phyloP scores from a whole-genome alignment of 2,888 invertebrate species.

The Troides aeacus region DNA sequence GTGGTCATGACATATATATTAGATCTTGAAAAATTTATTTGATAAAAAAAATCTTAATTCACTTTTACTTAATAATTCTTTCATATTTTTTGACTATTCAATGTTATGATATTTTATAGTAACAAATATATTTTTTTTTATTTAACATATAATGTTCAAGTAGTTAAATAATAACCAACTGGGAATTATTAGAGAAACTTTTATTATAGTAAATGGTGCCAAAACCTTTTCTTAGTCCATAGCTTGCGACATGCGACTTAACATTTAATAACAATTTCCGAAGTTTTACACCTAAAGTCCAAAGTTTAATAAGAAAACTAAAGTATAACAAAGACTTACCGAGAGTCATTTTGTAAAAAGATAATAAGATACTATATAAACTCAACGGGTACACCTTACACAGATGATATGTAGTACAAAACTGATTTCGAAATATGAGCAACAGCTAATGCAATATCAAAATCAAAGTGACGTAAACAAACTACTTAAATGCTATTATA shows the following conservation, averaged over 20 bases:
- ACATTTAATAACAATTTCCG: background rate
- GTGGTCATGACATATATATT: no score
- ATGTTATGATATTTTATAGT: no score
- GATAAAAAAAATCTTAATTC: no score
- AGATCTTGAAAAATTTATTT: no score
- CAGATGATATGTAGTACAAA: no score
- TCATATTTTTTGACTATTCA: no score
- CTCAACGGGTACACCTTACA: background rate
- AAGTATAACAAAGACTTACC: conserved; percentile 6
- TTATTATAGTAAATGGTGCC: no score
- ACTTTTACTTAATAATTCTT: no score
- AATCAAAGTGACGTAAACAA: background rate
- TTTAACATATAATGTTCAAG: no score
- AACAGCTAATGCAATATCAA: background rate
- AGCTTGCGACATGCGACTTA: background rate
- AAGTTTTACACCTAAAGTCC: background rate
- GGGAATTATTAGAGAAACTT: no score
- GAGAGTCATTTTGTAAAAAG: background rate
- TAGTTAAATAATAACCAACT: no score
- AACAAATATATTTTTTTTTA: no score
- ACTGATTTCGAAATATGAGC: background rate
- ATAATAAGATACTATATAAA: background rate
- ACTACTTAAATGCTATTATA: background rate
- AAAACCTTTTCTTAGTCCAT: background rate
- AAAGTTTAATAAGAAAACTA: background rate